Evolutionary conservation across 1,140 invertebrate species (phyloP).

Genomic region (Drosophila willistoni): DNA sequence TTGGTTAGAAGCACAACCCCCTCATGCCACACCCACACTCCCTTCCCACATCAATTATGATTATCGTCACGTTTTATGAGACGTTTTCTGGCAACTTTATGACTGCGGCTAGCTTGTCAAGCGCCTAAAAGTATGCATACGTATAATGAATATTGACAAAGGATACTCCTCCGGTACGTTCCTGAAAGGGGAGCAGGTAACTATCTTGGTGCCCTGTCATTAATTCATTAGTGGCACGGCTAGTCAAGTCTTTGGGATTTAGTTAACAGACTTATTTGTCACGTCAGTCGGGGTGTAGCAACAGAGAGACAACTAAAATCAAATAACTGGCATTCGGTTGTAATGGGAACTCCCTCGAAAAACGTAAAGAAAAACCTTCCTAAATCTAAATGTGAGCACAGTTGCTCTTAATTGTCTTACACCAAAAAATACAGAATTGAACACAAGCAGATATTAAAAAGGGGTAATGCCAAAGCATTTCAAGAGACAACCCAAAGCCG

Average conservation of each 20-base stretch:
- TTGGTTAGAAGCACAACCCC: conserved; percentile 43
- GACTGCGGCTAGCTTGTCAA: conserved; percentile 65
- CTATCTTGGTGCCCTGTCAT: conserved; percentile 8
- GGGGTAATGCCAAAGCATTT: neutral
- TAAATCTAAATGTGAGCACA: conserved; percentile 20
- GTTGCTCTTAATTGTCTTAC: conserved; percentile 43
- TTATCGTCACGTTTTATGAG: conserved; percentile 82
- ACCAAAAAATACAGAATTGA: conserved; percentile 28
- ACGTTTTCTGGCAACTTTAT: conserved; percentile 76
- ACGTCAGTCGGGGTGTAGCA: neutral
- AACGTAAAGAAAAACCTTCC: neutral
- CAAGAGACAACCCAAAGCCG: conserved; percentile 17
- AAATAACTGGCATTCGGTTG: neutral
- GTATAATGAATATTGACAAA: conserved; percentile 82
- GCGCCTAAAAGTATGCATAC: conserved; percentile 71
- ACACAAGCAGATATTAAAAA: conserved; percentile 37
- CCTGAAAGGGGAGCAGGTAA: neutral
- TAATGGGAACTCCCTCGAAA: neutral
- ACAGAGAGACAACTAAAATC: neutral
- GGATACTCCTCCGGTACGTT: conserved; percentile 38
- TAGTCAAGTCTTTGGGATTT: conserved; percentile 12
- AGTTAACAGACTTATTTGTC: conserved; percentile 11
- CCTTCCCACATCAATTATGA: conserved; percentile 74
- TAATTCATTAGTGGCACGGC: conserved; percentile 10
- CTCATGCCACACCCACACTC: conserved; percentile 5